Conservation (phyloP, 2,113 vertebrate genomes). For the Gymnogyps californianus region DNA sequence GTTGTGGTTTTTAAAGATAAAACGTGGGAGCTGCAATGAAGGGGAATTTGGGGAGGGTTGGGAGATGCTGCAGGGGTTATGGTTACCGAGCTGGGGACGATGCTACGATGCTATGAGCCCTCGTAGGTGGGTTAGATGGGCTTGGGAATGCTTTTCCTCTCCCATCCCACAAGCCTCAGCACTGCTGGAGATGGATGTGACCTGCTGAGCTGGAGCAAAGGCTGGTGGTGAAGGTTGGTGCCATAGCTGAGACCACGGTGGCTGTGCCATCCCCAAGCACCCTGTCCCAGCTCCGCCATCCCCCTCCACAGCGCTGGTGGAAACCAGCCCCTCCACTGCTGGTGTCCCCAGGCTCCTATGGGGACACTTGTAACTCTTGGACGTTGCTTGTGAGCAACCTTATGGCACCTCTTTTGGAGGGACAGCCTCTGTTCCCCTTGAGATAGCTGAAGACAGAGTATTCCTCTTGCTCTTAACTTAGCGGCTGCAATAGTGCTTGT, state of each 20-base stretch:
- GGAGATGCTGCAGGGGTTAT: background rate
- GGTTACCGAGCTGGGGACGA: background rate
- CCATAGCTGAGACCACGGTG: background rate
- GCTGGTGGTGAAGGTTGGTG: background rate
- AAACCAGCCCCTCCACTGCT: background rate
- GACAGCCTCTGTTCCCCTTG: background rate
- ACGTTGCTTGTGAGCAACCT: background rate
- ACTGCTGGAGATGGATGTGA: background rate
- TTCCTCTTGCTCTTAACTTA: background rate
- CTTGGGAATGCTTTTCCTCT: background rate
- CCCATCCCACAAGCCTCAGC: background rate
- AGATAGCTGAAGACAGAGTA: background rate
- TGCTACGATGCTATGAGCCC: background rate
- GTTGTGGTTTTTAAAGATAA: conserved; percentile 12
- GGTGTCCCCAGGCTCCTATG: background rate
- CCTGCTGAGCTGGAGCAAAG: background rate
- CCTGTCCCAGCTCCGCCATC: background rate
- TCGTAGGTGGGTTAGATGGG: rapidly evolving
- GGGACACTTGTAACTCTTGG: background rate
- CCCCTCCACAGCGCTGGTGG: background rate
- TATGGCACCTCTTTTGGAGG: background rate
- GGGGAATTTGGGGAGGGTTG: background rate
- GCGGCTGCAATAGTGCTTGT: background rate
- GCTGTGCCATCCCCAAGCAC: background rate
- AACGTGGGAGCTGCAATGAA: background rate